Base-by-base conservation (phyloP, 2,797 vertebrate species). In the Emydoidea blandingii region DNA sequence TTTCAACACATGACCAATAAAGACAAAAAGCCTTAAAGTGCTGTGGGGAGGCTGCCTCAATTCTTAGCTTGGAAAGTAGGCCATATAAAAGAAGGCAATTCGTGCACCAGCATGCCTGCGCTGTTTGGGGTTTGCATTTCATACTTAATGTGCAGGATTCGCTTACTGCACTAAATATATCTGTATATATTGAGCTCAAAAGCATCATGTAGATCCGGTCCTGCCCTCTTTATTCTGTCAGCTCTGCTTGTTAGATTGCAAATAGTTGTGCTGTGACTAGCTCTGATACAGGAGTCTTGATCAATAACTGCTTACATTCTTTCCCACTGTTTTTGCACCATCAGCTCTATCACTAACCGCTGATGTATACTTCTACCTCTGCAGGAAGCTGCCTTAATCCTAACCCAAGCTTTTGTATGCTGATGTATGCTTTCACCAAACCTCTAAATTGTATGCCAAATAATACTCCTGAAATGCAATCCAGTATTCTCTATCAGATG, bases 61-160 rank as follows among this genome's bases (percentile, higher is more conserved):
- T 83, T 93, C 92, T 89, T 76, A 92, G 37, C 86, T 65, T 92
- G 21, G 86, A 95, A 83, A 65, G 89, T 72, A 72, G 68, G 37
- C 37, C 37, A 41, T 23, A 41, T 21, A 41, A 72, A 72, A 72
- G 68, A 41, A 41, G 68, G 10, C 68, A 72, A 11, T 72, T 72
- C 37, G 25, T 72, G 68, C n/a, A 72, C 19, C 21, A 68, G 65
- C 65, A 72, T 72, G 65, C n/a, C n/a, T 68, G n/a, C 5, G 16
- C 65, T 37, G 65, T 56, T 74, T n/a, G 87, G 74, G 10, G 9
- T 62, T 81, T 90, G 81, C 83, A 79, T 85, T 74, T 47, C 47
- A 53, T 86, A n/a, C 65, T 8, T 0, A 16, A 90, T 79, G 86
- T 53, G 84, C 52, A 65, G 12, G 41, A 56, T 94, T 89, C 62